Percentiles rank a stretch among this genome's conserved stretches.
These are phyloP conservation scores for Horisme vitalbata DNA, from an alignment of 2,888 invertebrate genomes.

Conservation along the genomic window DNA sequence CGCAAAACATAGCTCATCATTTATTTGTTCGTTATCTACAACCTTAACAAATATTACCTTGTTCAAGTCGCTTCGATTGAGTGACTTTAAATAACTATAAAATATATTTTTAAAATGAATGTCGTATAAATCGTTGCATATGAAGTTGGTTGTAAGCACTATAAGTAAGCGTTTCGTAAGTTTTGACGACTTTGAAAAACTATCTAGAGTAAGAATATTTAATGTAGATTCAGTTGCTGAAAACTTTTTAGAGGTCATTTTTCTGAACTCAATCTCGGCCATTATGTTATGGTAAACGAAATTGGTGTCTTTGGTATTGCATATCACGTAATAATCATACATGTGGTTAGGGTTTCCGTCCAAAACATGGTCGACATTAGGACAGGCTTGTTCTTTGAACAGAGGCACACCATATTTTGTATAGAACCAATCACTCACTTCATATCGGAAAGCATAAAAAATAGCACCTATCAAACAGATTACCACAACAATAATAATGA, in stretches of 20 bases:
- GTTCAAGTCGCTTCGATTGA: conserved; percentile 73
- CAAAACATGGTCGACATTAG: conserved; percentile 82
- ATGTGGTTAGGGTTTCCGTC: conserved; percentile 87
- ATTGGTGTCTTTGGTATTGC: conserved; percentile 91
- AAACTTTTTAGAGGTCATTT: conserved; percentile 88
- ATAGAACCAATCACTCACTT: conserved; percentile 90
- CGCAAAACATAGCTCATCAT: conserved; percentile 70
- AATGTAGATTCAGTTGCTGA: conserved; percentile 85
- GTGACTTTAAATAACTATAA: conserved; percentile 74
- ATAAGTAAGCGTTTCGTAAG: conserved; percentile 79
- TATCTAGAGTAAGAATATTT: conserved; percentile 83
- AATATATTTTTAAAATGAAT: conserved; percentile 78
- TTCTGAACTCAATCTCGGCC: conserved; percentile 87
- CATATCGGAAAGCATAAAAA: conserved; percentile 89
- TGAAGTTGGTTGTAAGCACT: conserved; percentile 84
- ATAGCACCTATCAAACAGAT: conserved; percentile 87
- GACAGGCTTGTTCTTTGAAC: conserved; percentile 88
- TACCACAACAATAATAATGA: conserved; percentile 86
- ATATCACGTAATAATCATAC: conserved; percentile 94
- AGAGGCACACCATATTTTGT: conserved; percentile 90
- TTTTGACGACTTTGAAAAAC: conserved; percentile 75
- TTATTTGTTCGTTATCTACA: conserved; percentile 75
- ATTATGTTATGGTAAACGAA: conserved; percentile 86
- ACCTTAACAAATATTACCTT: conserved; percentile 76
- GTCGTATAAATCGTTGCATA: conserved; percentile 74